A percentile compares a stretch with the other conserved stretches of the same genome.
Conservation (phyloP, 2,113 vertebrate species). For the Cercocebus atys region DNA sequence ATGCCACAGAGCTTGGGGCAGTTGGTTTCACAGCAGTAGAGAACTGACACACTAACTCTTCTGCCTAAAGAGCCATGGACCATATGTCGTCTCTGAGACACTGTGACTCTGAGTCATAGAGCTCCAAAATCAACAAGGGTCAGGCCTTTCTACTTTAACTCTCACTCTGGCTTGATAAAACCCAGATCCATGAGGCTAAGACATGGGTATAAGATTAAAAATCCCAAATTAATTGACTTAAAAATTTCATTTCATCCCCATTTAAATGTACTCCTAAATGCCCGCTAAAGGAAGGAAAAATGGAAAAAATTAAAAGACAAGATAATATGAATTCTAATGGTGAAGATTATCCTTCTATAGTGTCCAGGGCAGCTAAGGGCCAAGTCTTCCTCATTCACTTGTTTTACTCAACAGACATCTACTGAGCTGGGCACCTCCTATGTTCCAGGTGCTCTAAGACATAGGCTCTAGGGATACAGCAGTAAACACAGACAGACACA, state of each 20-base stretch:
- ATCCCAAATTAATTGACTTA: not conserved
- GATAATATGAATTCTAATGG: too few relatives aligned
- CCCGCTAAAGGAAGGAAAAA: not conserved
- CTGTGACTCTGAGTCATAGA: accelerated
- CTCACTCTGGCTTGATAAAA: not conserved
- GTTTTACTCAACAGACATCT: not conserved
- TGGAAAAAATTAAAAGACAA: not conserved
- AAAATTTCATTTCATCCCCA: not conserved
- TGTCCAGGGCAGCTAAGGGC: not conserved
- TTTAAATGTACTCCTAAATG: not conserved
- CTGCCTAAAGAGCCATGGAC: not conserved
- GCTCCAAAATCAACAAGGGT: not conserved
- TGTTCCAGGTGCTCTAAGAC: not conserved
- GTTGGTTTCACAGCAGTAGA: not conserved
- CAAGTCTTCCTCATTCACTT: not conserved
- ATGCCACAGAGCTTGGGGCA: not conserved
- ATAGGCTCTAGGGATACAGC: not conserved
- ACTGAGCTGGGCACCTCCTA: not conserved
- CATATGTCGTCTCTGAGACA: not conserved
- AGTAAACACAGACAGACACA: not conserved
- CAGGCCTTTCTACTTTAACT: not conserved
- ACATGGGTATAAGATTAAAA: not conserved
- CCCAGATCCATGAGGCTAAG: not conserved
- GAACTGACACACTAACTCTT: not conserved
- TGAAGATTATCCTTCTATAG: not conserved